Conservation (phyloP, 1,140 invertebrate genomes). For the Augochlora pura region DNA sequence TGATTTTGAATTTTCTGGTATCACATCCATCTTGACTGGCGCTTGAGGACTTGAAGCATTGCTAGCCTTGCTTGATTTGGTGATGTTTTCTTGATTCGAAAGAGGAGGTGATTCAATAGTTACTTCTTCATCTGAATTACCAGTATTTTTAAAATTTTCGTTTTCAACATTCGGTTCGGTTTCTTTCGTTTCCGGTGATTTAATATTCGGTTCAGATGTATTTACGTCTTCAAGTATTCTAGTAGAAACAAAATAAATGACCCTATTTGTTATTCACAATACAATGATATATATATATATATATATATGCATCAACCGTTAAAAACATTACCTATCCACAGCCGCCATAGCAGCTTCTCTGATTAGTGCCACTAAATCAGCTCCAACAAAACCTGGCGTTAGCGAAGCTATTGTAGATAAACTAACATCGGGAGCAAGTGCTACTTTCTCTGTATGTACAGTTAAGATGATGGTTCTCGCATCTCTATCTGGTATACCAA, state of each 20-base stretch:
- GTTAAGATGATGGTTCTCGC: constrained; percentile 88
- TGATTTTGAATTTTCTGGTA: constrained; percentile 42
- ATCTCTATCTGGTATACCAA: constrained; percentile 95
- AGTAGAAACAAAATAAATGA: background rate
- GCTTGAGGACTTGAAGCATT: constrained; percentile 9
- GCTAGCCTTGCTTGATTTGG: constrained; percentile 14
- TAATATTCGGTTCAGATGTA: constrained; percentile 31
- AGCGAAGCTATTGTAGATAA: constrained; percentile 87
- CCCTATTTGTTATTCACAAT: background rate
- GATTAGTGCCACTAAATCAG: constrained; percentile 93
- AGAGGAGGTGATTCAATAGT: constrained; percentile 17
- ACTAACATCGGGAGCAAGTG: constrained; percentile 86
- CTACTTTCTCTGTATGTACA: constrained; percentile 85
- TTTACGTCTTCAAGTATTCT: constrained; percentile 57
- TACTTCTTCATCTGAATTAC: constrained; percentile 33
- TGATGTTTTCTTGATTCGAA: constrained; percentile 1
- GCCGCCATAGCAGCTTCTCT: constrained; percentile 93
- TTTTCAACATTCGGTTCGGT: constrained; percentile 9
- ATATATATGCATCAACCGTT: background rate
- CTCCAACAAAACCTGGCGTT: constrained; percentile 98
- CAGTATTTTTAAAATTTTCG: constrained; percentile 48
- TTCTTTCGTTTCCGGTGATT: constrained; percentile 32
- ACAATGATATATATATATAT: background rate
- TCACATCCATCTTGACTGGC: constrained; percentile 49
- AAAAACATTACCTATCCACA: constrained; percentile 83